Evolutionary conservation across 1,140 invertebrate species (phyloP).

Genomic region (Ditylenchus dipsaci): DNA sequence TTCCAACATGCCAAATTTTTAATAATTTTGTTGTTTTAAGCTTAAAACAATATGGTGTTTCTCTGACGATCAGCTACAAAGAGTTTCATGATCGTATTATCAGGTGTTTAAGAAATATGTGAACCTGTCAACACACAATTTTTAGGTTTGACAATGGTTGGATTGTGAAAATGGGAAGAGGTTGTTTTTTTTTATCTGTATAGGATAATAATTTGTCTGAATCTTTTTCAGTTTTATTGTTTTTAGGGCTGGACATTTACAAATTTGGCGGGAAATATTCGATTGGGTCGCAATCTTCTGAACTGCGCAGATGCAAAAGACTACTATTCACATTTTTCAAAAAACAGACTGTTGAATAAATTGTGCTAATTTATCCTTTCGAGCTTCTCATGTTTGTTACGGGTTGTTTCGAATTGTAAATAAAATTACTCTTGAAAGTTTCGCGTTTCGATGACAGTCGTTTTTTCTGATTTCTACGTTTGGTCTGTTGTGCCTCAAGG

Average conservation of each 20-base stretch:
- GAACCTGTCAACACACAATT: neutral
- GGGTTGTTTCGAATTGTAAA: neutral
- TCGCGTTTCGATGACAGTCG: neutral
- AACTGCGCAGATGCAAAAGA: too few species aligned
- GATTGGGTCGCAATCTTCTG: constrained; percentile 6
- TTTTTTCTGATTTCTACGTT: too few species aligned
- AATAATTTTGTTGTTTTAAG: neutral
- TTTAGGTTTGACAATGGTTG: constrained; percentile 21
- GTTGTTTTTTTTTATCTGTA: neutral
- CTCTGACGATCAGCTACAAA: neutral
- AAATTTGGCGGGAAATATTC: constrained; percentile 18
- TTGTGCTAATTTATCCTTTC: too few species aligned
- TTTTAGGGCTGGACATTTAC: constrained; percentile 21
- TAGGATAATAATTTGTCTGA: neutral
- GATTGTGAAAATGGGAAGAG: constrained; percentile 27
- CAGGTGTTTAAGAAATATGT: neutral
- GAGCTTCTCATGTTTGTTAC: too few species aligned
- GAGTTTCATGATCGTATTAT: constrained; percentile 27
- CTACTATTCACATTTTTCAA: too few species aligned
- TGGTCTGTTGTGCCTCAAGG: too few species aligned
- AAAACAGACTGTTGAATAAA: too few species aligned
- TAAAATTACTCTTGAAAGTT: neutral
- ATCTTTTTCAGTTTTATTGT: neutral
- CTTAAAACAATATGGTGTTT: constrained; percentile 3
- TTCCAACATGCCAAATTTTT: too few species aligned